phyloP scores from a whole-genome alignment of 1,140 invertebrate species.

The Orchestia grillus region DNA sequence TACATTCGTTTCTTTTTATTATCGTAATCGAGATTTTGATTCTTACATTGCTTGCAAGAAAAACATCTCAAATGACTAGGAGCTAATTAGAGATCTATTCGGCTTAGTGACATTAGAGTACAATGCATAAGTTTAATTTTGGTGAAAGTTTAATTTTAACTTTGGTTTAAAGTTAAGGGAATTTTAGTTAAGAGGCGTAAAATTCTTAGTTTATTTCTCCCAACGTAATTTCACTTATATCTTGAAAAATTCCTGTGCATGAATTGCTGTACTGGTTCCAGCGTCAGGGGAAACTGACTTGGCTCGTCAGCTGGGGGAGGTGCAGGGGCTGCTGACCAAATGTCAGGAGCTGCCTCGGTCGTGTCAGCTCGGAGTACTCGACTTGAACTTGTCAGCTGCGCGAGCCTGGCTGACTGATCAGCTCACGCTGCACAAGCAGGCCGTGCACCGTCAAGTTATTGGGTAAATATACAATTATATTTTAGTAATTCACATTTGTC shows the following conservation, averaged over 20 bases:
- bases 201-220: background rate
- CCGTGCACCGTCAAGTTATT: constrained; percentile 63
- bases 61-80: background rate
- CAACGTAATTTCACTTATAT: background rate
- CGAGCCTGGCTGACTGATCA: constrained; percentile 60
- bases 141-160: background rate
- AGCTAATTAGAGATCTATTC: background rate
- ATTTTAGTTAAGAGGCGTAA: too few species aligned
- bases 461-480: constrained; percentile 45
- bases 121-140: background rate
- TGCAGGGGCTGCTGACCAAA: constrained; percentile 59
- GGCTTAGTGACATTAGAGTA: background rate
- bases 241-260: background rate
- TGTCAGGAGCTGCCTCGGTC: constrained; percentile 55
- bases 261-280: background rate
- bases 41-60: background rate
- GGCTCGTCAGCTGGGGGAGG: constrained; percentile 58
- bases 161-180: too few species aligned
- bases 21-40: background rate
- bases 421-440: constrained; percentile 62
- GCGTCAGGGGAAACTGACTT: constrained; percentile 56
- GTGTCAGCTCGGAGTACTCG: constrained; percentile 60
- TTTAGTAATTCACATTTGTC: background rate
- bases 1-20: background rate
- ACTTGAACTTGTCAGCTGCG: constrained; percentile 61